phyloP scores from a whole-genome alignment of 2,888 invertebrate genomes.

The Pinctada fucata region DNA sequence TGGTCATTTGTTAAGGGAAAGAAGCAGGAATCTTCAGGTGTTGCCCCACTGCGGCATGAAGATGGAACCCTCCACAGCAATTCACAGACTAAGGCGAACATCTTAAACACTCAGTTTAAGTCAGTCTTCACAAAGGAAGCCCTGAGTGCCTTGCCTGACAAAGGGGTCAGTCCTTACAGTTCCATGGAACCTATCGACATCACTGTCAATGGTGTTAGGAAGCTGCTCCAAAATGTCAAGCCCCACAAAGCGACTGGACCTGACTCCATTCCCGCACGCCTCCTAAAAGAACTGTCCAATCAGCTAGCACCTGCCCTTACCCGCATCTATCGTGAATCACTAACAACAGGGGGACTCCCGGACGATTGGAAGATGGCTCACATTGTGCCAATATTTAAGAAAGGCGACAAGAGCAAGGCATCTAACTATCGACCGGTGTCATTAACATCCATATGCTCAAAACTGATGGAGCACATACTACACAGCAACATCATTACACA shows the following conservation, averaged over 20 bases:
- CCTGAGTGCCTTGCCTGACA: not conserved
- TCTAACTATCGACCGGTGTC: too few species aligned
- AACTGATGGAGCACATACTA: too few species aligned
- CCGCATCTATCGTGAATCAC: too few species aligned
- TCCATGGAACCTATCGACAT: constrained; percentile 9
- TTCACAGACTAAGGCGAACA: constrained; percentile 7
- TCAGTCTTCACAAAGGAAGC: constrained; percentile 4
- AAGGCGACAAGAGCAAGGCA: too few species aligned
- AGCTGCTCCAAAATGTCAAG: constrained; percentile 14
- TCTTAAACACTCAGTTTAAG: constrained; percentile 9
- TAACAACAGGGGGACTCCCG: too few species aligned
- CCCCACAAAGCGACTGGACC: constrained; percentile 14
- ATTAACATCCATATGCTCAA: too few species aligned
- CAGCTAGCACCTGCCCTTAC: too few species aligned
- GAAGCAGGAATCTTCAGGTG: constrained; percentile 11
- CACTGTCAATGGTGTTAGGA: constrained; percentile 7
- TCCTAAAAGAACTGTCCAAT: not conserved
- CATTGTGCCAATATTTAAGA: too few species aligned
- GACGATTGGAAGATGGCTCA: too few species aligned
- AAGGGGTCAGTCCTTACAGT: constrained; percentile 9
- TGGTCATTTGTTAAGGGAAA: not conserved
- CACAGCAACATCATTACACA: too few species aligned
- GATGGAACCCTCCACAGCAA: constrained; percentile 15
- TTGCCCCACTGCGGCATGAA: constrained; percentile 2
- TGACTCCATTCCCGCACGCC: not conserved